Conservation (phyloP, 2,113 vertebrate genomes). For the Trematomus loennbergii region DNA sequence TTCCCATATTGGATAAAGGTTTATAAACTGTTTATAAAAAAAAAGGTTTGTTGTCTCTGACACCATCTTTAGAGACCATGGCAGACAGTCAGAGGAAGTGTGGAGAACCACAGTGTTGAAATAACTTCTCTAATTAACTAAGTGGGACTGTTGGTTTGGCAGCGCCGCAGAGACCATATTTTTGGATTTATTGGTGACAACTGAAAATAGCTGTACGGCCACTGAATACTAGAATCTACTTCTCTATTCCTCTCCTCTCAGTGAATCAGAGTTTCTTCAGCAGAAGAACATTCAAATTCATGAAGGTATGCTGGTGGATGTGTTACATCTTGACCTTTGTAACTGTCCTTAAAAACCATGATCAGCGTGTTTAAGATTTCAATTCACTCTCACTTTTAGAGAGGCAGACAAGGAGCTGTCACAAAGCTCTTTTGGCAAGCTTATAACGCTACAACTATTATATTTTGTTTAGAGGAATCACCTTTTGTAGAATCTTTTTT, state of each 20-base stretch:
- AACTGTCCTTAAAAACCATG: constrained; percentile 1
- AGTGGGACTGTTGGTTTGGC: constrained; percentile 59
- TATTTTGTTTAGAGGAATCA: neutral
- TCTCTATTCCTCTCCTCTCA: neutral
- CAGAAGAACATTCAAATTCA: constrained; percentile 12
- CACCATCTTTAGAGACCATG: constrained; percentile 19
- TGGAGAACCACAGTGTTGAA: constrained; percentile 50
- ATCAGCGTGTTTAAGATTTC: constrained; percentile 1
- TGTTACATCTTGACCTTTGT: constrained; percentile 38
- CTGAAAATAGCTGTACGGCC: constrained; percentile 33
- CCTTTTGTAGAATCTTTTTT: neutral
- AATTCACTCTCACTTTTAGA: constrained; percentile 1
- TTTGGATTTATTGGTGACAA: constrained; percentile 52
- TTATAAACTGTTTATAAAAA: neutral
- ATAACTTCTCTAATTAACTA: constrained; percentile 69
- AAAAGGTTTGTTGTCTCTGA: constrained; percentile 35
- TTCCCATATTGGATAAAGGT: neutral
- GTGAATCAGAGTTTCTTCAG: constrained; percentile 1
- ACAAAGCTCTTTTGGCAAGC: neutral
- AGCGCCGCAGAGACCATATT: constrained; percentile 47
- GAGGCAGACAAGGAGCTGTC: constrained; percentile 1
- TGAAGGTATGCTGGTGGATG: neutral
- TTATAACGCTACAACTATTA: neutral
- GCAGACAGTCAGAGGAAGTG: constrained; percentile 49
- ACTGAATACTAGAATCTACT: neutral